Base-by-base conservation (phyloP, 2,113 vertebrate species). In the Pseudorhombus dupliciocellatus region DNA sequence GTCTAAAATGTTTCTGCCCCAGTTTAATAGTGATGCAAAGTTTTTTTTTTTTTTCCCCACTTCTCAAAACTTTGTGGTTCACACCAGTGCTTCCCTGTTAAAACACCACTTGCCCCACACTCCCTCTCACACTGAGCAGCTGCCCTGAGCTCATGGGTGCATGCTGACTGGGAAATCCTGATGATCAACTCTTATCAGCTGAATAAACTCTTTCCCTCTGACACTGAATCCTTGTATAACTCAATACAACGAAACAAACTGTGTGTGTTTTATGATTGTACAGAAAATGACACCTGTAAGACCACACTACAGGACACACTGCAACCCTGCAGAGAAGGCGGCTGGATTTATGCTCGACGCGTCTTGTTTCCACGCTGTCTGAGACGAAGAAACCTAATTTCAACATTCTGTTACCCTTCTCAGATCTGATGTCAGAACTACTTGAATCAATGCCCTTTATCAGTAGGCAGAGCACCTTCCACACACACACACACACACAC, bases 381-480 rank as follows among this genome's bases (percentile, higher is more conserved):
- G 34, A 37, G 10, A 37, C 10, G 12, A 37, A 37, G 34, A 37
- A 37, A 3, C 34, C 34, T 46, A 1, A 44, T 44, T 6, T 16
- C 16, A 44, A 18, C 42, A 50, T 50, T 30, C 40, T 62, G 61
- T 50, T 12, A 37, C 21, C 50, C 28, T 56, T 28, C 22, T 51
- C 61, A 56, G 75, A 80, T 21, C 9, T 25, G 46, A 55, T 55
- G 37, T 57, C 51, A 72, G 48, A 58, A 58, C 66, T 16, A 37
- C 51, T 69, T 15, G 4, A 75, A 70, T 79, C 56, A 46, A 75
- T 73, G 21, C 21, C 14, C 20, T 48, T 26, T 4, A 75, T 80
- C 55, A 79, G 72, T 73, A 74, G 58, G 25, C 73, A 70, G 69
- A 64, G 51, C 59, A 68, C 34, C 51, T 79, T 74, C 54, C 50